Evolutionary conservation across 2,888 invertebrate genomes (phyloP), one percentile per base, ranked within the genome.

Genomic region (Drosophila paracracens): DNA sequence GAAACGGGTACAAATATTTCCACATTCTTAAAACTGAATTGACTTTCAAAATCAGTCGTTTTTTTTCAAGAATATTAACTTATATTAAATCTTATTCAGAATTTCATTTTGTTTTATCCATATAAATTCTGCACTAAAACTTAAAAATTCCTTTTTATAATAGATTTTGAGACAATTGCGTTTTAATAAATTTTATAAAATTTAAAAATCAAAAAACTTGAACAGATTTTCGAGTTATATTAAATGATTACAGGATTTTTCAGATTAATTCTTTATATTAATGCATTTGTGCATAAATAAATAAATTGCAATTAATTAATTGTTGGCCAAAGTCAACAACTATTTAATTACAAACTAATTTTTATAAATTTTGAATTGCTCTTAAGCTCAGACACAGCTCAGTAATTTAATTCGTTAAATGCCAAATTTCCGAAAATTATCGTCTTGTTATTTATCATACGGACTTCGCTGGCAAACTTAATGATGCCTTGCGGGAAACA

Each of bases 401-500:
- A 33, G 4, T 1, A 21, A 31, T 8, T 52, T 33, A 0, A 8
- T 33, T 33, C 21, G 21, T 16, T 2, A 21, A 21, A 16, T 21
- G 6, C 10, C 0, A 16, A 16, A 6, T 35, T 10, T 11, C 1
- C 3, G 8, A 58, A 33, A 11, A 13, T 21, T 13, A 13, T n/a
- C 27, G 5, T 29, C 29, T 40, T 56, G n/a, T 18, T 29, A 53
- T 27, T 21, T 33, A 6, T 18, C 33, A n/a, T 38, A 13, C 0
- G 18, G 13, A 13, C 7, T 46, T 25, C 3, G 25, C 16, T 46
- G 25, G 16, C 25, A 16, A 46, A 46, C 35, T 40, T 56, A 54
- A 67, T 21, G 38, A 71, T 52, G 51, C 25, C 52, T 21, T 5
- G 21, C 25, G 50, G 62, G 2, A 27, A 48, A 35, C 64, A 50